Conservation (phyloP, 1,140 invertebrate genomes). For the Zaprionus vittiger region DNA sequence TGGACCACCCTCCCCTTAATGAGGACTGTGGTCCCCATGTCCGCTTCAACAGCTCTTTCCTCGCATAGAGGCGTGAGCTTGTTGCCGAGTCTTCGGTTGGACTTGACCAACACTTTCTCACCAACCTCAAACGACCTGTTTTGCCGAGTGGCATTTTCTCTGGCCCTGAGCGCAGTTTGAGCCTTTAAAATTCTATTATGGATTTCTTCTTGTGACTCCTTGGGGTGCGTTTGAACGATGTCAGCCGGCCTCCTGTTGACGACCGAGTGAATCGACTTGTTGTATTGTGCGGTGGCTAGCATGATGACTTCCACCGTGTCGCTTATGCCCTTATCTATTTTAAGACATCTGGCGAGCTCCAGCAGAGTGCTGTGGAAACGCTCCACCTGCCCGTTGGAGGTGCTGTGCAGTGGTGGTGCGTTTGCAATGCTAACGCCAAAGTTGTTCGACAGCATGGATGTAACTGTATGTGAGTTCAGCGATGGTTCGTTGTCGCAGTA, state of each 20-base stretch:
- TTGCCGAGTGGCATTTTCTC: conserved; percentile 4
- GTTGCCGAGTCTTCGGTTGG: neutral
- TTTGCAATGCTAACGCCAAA: conserved; percentile 11
- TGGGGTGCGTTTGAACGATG: neutral
- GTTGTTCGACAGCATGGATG: neutral
- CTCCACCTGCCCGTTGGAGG: conserved; percentile 1
- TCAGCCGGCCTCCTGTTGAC: neutral
- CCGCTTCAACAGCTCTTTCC: neutral
- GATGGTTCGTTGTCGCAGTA: conserved; percentile 15
- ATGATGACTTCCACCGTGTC: conserved; percentile 4
- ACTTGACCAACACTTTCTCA: neutral
- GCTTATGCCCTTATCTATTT: conserved; percentile 1
- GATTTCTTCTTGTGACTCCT: conserved; percentile 12
- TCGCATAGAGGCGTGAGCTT: conserved; percentile 2
- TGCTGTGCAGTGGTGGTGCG: conserved; percentile 1
- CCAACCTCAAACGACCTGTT: neutral
- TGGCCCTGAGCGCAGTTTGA: conserved; percentile 2
- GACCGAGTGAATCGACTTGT: neutral
- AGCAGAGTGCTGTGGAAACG: conserved; percentile 1
- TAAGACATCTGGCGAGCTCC: neutral
- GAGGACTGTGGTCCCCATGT: conserved; percentile 6
- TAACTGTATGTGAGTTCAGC: conserved; percentile 8
- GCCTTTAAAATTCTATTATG: neutral
- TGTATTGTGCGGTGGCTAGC: neutral
- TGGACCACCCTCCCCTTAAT: neutral